Evolutionary conservation across 2,113 vertebrate species (phyloP), one percentile per base, ranked within the genome.

Genomic region (Ranitomeya variabilis): DNA sequence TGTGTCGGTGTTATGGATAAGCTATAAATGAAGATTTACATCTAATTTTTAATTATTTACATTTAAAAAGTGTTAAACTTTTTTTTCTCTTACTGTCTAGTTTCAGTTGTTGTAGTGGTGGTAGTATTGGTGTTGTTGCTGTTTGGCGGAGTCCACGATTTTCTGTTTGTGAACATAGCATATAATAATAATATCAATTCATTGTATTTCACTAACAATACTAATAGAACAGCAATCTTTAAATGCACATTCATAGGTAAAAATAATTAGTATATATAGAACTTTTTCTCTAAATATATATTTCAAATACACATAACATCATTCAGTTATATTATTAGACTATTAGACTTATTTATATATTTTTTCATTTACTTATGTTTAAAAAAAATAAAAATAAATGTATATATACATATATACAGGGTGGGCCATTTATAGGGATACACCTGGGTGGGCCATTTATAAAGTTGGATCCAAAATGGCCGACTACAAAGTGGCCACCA

Each of bases 31-130:
- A 11, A 26, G 13, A 67, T 67, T 67, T 21, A 23, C 18, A 11
- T 73, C 1, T 73, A 73, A 13, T 31, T 45, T n/a, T 23, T n/a
- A 67, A 10, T 67, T 21, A 19, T 21, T 6, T 6, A 64, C 18
- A 19, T 67, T n/a, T 13, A 64, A 21, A 6, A 64, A 21, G 18
- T 64, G 19, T 64, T 64, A 7, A 19, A 64, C 2, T 21, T 31
- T 54, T 80, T 2, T 80, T 60, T 66, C 71, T 15, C 87, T 89
- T 91, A 91, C 87, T 2, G 85, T 89, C 69, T 90, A 23, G 71
- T 87, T 11, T 90, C 87, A 10, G 71, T 67, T 16, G 64, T 69
- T n/a, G 81, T 69, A 13, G 62, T 83, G 21, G 67, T 78, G 2
- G 81, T 83, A 9, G 83, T 85, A 26, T 45, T 80, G 18, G 26